A percentile compares a stretch with the other conserved stretches of the same genome.
Conservation (phyloP, 2,113 vertebrate genomes). For the Macquaria ambigua region DNA sequence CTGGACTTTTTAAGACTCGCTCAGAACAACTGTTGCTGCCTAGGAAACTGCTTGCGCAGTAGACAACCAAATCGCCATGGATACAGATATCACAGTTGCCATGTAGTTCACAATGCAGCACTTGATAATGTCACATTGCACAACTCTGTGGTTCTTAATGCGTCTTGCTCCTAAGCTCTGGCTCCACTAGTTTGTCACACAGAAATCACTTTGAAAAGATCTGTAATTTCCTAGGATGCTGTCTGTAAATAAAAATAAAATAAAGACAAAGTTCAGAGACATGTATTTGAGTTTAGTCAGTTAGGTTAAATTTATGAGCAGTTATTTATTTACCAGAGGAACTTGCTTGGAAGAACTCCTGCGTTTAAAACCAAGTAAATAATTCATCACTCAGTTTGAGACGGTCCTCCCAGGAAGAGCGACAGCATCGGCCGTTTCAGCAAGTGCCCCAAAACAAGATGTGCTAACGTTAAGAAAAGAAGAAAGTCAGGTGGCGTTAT, state of each 20-base stretch:
- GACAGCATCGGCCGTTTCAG: neutral
- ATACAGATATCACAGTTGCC: constrained; percentile 57
- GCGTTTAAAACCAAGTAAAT: neutral
- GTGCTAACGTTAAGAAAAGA: too few species aligned
- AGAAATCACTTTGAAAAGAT: neutral
- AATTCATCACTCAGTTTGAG: neutral
- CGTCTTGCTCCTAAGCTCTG: neutral
- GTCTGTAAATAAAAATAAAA: neutral
- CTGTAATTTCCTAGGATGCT: neutral
- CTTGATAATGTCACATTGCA: constrained; percentile 30
- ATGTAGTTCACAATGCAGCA: constrained; percentile 24
- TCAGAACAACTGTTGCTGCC: constrained; percentile 50
- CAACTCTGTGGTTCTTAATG: neutral
- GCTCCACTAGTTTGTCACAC: neutral
- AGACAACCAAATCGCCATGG: constrained; percentile 58
- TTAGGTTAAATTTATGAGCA: neutral
- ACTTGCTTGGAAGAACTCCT: neutral
- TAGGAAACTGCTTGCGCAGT: constrained; percentile 43
- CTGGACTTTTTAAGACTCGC: neutral
- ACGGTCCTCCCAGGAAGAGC: neutral
- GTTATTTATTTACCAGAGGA: neutral
- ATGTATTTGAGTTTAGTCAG: neutral
- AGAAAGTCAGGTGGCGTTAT: too few species aligned
- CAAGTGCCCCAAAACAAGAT: neutral
- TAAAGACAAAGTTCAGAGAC: too few species aligned